A percentile compares a stretch with the other conserved stretches of the same genome.
These are phyloP conservation scores for Halyomorpha halys DNA, from an alignment of 1,140 invertebrate genomes.

Conservation along the genomic window DNA sequence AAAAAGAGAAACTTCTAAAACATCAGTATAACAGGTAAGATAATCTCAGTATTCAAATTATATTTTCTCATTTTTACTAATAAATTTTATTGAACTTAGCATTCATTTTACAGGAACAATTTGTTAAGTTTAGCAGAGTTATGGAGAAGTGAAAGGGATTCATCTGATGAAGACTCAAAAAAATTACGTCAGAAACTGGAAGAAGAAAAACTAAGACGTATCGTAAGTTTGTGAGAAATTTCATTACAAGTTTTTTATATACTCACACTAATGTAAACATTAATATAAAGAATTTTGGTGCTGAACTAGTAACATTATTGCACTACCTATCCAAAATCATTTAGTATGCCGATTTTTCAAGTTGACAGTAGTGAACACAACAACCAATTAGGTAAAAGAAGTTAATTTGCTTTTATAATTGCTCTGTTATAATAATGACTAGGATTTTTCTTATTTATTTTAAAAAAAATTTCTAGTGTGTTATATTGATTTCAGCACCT, in stretches of 20 bases:
- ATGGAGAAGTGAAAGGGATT: constrained; percentile 39
- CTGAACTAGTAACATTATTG: no score
- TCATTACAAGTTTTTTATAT: no score
- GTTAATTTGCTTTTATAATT: no score
- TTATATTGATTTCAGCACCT: constrained; percentile 52
- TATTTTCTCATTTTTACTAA: not conserved
- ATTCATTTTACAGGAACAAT: constrained; percentile 17
- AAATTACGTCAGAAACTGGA: constrained; percentile 48
- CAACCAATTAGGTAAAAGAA: no score
- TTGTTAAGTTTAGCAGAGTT: constrained; percentile 44
- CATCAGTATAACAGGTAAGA: constrained; percentile 8
- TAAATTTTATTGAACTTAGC: not conserved
- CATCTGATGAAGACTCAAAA: constrained; percentile 33
- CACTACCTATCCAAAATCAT: no score
- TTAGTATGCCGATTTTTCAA: no score
- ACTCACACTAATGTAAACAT: no score
- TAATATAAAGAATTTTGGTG: no score
- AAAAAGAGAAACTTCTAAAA: not conserved
- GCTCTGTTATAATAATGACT: no score
- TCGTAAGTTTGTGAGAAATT: constrained; percentile 39
- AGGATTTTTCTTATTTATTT: no score
- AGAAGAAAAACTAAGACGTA: constrained; percentile 61
- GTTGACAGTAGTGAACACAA: no score
- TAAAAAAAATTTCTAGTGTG: no score
- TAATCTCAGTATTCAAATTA: not conserved